These are phyloP conservation scores for Chelonus insularis DNA, from an alignment of 1,140 invertebrate genomes.

Conservation along the genomic window DNA sequence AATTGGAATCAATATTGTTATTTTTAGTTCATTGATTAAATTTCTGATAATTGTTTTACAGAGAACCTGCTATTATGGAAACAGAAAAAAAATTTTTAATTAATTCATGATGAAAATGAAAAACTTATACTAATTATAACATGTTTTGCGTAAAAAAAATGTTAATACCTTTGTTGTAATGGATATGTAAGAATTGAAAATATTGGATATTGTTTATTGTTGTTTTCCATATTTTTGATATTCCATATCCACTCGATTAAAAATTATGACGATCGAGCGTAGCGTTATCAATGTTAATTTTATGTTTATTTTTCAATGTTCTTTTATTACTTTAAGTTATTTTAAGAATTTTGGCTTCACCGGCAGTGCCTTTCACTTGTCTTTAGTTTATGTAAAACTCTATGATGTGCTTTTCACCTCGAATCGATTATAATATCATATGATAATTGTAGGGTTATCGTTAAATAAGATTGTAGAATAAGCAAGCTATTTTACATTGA, in stretches of 20 bases:
- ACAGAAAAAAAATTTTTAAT: too few relatives aligned
- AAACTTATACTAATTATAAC: too few relatives aligned
- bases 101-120: too few relatives aligned
- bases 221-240: neutral
- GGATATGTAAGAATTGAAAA: conserved; percentile 13
- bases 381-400: conserved; percentile 15
- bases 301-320: conserved; percentile 20
- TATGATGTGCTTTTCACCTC: conserved; percentile 29
- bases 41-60: too few relatives aligned
- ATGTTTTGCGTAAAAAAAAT: too few relatives aligned
- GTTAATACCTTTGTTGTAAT: too few relatives aligned
- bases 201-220: conserved; percentile 20
- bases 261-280: too few relatives aligned
- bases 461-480: conserved; percentile 28
- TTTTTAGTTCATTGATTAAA: too few relatives aligned
- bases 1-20: too few relatives aligned
- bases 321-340: too few relatives aligned
- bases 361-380: conserved; percentile 29
- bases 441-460: conserved; percentile 22
- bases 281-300: neutral
- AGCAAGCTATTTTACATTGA: conserved; percentile 31
- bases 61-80: neutral
- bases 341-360: conserved; percentile 27
- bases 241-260: neutral
- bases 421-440: conserved; percentile 10